Conservation (phyloP, 2,797 vertebrate species). For the Ataeniobius toweri region DNA sequence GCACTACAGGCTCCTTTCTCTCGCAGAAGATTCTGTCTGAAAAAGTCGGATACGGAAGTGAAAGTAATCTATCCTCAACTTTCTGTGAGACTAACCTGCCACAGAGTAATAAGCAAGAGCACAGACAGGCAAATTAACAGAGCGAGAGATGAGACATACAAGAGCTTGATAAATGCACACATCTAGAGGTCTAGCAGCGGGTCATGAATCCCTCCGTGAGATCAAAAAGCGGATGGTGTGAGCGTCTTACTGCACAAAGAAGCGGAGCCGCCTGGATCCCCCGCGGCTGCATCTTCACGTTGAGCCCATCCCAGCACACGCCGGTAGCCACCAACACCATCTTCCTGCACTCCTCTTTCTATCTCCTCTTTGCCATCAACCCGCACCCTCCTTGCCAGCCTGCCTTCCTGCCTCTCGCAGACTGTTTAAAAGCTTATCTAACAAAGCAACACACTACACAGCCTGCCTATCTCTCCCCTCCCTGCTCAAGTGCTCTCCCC, state of each 20-base stretch:
- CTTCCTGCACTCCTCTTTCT: slow-evolving; percentile 67
- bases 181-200: slow-evolving; percentile 60
- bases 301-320: slow-evolving; percentile 69
- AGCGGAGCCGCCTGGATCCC: slow-evolving; percentile 73
- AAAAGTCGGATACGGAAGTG: slow-evolving; percentile 11
- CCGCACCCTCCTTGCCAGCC: slow-evolving; percentile 34
- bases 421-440: slow-evolving; percentile 81
- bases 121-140: slow-evolving; percentile 26
- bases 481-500: slow-evolving; percentile 62
- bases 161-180: slow-evolving; percentile 51
- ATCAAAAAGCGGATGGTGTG: slow-evolving; percentile 62
- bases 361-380: slow-evolving; percentile 56
- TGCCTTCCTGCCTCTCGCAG: slow-evolving; percentile 65
- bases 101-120: slow-evolving; percentile 22
- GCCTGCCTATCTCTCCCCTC: slow-evolving; percentile 72
- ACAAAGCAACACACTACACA: slow-evolving; percentile 84
- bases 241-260: slow-evolving; percentile 84
- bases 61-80: slow-evolving; percentile 38
- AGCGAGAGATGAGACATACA: slow-evolving; percentile 38
- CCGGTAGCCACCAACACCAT: slow-evolving; percentile 72
- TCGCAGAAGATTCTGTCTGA: slow-evolving; percentile 11
- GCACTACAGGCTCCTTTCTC: slow-evolving; percentile 10
- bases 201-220: slow-evolving; percentile 47
- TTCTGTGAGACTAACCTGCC: slow-evolving; percentile 23
- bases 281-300: slow-evolving; percentile 78